These are phyloP conservation scores for Sisor rabdophorus DNA, from an alignment of 2,113 vertebrate species.

Conservation along the genomic window DNA sequence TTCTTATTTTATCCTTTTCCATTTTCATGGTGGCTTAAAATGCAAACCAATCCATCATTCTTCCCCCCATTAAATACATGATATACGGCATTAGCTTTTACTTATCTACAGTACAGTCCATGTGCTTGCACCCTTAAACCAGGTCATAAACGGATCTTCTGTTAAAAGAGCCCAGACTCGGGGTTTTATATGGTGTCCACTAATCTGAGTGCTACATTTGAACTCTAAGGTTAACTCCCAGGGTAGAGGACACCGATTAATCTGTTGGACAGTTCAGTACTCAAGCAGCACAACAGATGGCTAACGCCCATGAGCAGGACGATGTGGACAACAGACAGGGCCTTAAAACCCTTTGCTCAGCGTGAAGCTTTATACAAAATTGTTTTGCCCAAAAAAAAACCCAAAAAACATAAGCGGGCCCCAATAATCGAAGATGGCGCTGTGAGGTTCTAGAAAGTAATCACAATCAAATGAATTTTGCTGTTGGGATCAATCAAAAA, in stretches of 20 bases:
- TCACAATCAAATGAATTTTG: slow-evolving; percentile 30
- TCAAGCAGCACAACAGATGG: slow-evolving; percentile 38
- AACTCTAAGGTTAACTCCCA: slow-evolving; percentile 56
- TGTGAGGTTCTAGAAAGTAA: not conserved
- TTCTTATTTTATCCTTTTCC: not conserved
- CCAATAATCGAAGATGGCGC: slow-evolving; percentile 13
- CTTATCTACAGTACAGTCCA: slow-evolving; percentile 10
- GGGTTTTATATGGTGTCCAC: slow-evolving; percentile 51
- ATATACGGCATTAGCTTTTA: not conserved
- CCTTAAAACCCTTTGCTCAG: slow-evolving; percentile 24
- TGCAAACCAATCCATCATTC: not conserved
- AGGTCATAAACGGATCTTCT: slow-evolving; percentile 53
- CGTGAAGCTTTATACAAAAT: slow-evolving; percentile 3
- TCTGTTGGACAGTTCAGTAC: not conserved
- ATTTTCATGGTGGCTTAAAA: not conserved
- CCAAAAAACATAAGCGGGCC: slow-evolving; percentile 5
- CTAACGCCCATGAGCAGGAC: slow-evolving; percentile 36
- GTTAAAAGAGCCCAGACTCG: slow-evolving; percentile 60
- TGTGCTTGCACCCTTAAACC: slow-evolving; percentile 50
- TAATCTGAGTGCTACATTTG: slow-evolving; percentile 65
- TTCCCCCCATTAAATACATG: slow-evolving; percentile 6
- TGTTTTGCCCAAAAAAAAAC: no score
- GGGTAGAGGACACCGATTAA: slow-evolving; percentile 39
- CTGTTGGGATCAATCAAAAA: slow-evolving; percentile 22
- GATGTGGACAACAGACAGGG: slow-evolving; percentile 19